These are phyloP conservation scores for Vanacampus margaritifer DNA, from an alignment of 2,113 vertebrate species.

Conservation along the genomic window DNA sequence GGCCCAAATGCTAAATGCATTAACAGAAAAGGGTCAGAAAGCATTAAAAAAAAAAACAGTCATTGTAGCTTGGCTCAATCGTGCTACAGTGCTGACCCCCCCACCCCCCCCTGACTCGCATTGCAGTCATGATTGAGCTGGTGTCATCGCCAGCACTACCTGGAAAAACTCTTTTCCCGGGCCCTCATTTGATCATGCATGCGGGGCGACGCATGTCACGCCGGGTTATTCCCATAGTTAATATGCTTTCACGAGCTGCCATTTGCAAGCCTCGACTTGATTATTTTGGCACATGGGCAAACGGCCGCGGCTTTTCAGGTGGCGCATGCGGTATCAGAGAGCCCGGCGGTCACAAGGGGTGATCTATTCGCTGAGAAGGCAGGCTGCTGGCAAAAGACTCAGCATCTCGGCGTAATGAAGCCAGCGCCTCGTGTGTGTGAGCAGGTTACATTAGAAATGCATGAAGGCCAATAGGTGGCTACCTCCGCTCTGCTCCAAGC, in stretches of 20 bases:
- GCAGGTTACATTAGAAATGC: constrained; percentile 72
- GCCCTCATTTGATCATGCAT: constrained; percentile 68
- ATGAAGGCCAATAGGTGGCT: constrained; percentile 73
- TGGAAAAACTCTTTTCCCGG: constrained; percentile 67
- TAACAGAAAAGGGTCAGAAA: constrained; percentile 57
- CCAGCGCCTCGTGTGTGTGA: constrained; percentile 60
- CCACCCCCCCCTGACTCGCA: constrained; percentile 24
- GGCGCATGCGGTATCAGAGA: constrained; percentile 63
- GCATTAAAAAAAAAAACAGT: constrained; percentile 52
- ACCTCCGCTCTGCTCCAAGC: constrained; percentile 62
- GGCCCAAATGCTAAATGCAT: constrained; percentile 66
- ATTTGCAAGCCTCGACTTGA: constrained; percentile 64
- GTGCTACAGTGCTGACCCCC: constrained; percentile 67
- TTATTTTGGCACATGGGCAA: constrained; percentile 75
- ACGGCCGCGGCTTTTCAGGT: constrained; percentile 64
- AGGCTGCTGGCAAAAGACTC: constrained; percentile 68
- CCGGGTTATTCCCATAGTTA: constrained; percentile 74
- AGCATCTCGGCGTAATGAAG: constrained; percentile 71
- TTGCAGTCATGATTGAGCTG: constrained; percentile 68
- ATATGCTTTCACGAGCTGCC: constrained; percentile 76
- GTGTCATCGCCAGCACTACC: constrained; percentile 67
- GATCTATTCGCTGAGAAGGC: constrained; percentile 68
- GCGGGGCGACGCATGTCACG: constrained; percentile 66
- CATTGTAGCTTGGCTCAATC: constrained; percentile 66
- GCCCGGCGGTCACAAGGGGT: constrained; percentile 59